A percentile compares a stretch with the other conserved stretches of the same genome.
phyloP scores from a whole-genome alignment of 2,113 vertebrate species.

The Corvus hawaiiensis region DNA sequence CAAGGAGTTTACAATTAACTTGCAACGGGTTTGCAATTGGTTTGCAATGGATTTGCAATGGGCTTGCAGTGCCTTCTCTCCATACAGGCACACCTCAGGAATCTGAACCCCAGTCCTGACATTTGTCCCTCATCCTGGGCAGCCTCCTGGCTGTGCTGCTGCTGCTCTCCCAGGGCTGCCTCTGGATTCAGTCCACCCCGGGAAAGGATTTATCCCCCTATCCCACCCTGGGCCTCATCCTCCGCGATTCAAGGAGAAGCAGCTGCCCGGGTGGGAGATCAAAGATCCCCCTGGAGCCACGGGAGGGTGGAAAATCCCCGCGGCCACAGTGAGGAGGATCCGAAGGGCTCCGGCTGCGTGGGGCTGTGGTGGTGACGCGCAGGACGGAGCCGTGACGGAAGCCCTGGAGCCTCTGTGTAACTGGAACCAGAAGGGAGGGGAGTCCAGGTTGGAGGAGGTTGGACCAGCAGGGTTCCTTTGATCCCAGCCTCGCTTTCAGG shows the following conservation, averaged over 20 bases:
- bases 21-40: rapidly evolving
- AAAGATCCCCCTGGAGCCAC: not conserved
- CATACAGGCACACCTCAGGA: rapidly evolving
- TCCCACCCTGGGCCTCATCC: not conserved
- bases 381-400: not conserved
- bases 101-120: rapidly evolving
- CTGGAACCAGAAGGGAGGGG: not conserved
- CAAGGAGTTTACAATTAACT: not conserved
- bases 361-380: rapidly evolving
- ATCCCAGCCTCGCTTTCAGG: rapidly evolving
- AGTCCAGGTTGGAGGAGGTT: not conserved
- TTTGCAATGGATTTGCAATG: not conserved
- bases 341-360: rapidly evolving
- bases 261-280: not conserved
- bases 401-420: not conserved
- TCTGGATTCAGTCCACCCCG: rapidly evolving
- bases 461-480: not conserved
- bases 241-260: not conserved
- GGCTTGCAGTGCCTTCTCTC: not conserved
- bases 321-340: rapidly evolving
- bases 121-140: not conserved
- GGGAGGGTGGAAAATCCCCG: not conserved
- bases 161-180: not conserved
- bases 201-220: too few relatives aligned
- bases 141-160: rapidly evolving